Percentiles rank a stretch among this genome's conserved stretches.
Conservation (phyloP, 2,797 vertebrate genomes). For the Cirrhinus molitorella region DNA sequence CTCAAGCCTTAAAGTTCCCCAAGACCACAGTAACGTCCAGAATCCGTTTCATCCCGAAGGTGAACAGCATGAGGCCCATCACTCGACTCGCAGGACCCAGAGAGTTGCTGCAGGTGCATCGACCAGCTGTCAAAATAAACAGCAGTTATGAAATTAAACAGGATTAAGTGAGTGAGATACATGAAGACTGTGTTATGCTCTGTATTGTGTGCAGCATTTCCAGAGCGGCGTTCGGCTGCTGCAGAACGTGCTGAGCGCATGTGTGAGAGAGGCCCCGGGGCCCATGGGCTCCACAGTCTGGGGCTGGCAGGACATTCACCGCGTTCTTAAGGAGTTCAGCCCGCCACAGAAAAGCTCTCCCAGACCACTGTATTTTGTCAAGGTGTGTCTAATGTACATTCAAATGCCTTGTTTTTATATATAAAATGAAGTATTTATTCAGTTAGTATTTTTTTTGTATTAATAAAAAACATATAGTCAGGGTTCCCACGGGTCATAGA, state of each 20-base stretch:
- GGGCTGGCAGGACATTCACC: conserved; percentile 87
- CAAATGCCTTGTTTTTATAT: no score
- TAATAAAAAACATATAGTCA: no score
- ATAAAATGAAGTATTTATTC: no score
- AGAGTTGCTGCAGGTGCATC: conserved; percentile 35
- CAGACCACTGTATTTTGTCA: conserved; percentile 89
- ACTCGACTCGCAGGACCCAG: conserved; percentile 74
- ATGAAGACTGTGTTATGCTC: no score
- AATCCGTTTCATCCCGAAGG: conserved; percentile 94
- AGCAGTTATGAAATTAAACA: not conserved
- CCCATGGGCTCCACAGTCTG: conserved; percentile 88
- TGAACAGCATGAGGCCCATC: conserved; percentile 86
- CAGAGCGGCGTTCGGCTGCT: conserved; percentile 78
- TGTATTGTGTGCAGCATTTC: conserved; percentile 61
- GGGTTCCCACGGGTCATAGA: no score
- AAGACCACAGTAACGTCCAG: conserved; percentile 72
- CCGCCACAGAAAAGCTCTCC: conserved; percentile 69
- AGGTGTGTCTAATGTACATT: conserved; percentile 71
- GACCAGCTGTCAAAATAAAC: not conserved
- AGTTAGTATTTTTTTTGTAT: no score
- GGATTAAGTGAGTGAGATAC: not conserved
- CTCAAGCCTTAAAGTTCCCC: conserved; percentile 73
- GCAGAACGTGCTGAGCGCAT: conserved; percentile 84
- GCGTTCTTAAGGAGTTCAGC: conserved; percentile 77
- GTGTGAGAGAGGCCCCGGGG: conserved; percentile 72